These are phyloP conservation scores for Girardia tigrina DNA, from an alignment of 2,888 invertebrate species.

Conservation along the genomic window DNA sequence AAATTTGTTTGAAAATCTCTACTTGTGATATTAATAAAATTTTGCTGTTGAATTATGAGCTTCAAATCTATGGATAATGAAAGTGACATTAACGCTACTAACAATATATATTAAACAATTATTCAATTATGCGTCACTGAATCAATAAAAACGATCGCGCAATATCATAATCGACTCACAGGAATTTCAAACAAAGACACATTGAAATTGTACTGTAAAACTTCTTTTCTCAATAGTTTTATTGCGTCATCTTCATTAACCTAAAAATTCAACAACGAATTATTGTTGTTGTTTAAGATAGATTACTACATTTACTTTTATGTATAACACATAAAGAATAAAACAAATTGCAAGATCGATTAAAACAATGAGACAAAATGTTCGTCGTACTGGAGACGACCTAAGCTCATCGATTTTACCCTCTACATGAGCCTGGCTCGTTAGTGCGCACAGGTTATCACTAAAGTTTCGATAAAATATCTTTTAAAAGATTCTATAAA, in stretches of 20 bases:
- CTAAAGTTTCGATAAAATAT: neutral
- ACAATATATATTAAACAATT: too few relatives aligned
- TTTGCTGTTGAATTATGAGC: too few relatives aligned
- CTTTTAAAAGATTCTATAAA: neutral
- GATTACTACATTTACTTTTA: too few relatives aligned
- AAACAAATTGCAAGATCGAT: neutral
- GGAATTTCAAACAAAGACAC: neutral
- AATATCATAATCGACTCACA: neutral
- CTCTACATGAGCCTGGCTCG: neutral
- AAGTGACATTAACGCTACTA: too few relatives aligned
- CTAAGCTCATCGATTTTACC: neutral
- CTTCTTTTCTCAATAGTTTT: neutral
- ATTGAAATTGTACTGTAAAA: neutral
- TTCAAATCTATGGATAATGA: too few relatives aligned
- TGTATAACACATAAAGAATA: neutral
- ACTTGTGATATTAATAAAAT: too few relatives aligned
- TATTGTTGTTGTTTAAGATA: too few relatives aligned
- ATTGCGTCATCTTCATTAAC: too few relatives aligned
- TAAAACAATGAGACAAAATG: slow-evolving; percentile 26
- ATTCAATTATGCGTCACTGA: too few relatives aligned
- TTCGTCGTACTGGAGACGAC: slow-evolving; percentile 17
- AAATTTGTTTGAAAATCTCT: too few relatives aligned
- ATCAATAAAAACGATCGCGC: too few relatives aligned
- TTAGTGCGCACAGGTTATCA: neutral
- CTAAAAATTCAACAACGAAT: too few relatives aligned